phyloP scores from a whole-genome alignment of 2,797 vertebrate genomes.

The Vipera ursinii region DNA sequence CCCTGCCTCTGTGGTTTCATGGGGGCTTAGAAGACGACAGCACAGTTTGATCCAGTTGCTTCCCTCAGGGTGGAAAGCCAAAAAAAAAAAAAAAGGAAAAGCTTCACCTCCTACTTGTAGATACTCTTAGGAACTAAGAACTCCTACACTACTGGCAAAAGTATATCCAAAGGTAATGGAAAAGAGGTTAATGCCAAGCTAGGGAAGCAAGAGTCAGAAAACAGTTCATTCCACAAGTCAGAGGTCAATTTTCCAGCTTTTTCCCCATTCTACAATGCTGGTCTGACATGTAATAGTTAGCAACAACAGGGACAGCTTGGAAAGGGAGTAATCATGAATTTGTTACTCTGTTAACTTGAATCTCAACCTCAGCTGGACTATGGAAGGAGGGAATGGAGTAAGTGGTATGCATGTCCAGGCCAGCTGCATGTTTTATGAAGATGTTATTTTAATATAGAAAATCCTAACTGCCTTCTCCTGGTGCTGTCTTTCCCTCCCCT shows the following conservation, averaged over 20 bases:
- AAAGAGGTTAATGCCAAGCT: background rate
- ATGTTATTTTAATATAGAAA: constrained; percentile 39
- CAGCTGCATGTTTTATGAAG: constrained; percentile 43
- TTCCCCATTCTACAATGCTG: background rate
- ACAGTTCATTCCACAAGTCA: background rate
- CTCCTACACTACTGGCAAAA: background rate
- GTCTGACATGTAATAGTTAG: background rate
- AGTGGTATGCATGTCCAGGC: constrained; percentile 17
- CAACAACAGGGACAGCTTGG: background rate
- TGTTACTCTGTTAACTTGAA: background rate
- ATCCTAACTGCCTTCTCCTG: constrained; percentile 9
- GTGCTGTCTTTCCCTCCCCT: background rate
- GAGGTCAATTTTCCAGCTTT: constrained; percentile 1
- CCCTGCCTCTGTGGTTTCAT: background rate
- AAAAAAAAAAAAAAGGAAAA: background rate
- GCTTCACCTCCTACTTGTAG: background rate
- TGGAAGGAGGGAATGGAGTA: constrained; percentile 1
- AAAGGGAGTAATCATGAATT: background rate
- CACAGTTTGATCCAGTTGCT: background rate
- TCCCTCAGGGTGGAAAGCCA: background rate
- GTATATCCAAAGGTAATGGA: background rate
- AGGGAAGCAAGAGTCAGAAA: background rate
- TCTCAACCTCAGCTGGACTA: constrained; percentile 10
- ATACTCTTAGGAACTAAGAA: background rate
- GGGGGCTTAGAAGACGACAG: background rate